A percentile compares a stretch with the other conserved stretches of the same genome.
Conservation (phyloP, 2,113 vertebrate species). For the Ardeotis arabs region DNA sequence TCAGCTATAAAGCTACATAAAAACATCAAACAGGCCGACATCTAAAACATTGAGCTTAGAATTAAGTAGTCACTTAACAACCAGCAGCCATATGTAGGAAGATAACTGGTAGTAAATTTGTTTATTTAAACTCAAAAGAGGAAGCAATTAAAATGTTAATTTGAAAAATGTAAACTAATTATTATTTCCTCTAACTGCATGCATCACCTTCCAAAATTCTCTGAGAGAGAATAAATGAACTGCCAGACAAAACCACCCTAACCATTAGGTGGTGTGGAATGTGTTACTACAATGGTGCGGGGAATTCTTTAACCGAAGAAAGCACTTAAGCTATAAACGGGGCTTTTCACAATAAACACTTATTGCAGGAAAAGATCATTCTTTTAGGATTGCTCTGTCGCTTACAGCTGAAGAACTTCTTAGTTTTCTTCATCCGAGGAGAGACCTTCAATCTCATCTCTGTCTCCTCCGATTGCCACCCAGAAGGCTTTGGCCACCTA, state of each 20-base stretch:
- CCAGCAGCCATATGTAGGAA: neutral
- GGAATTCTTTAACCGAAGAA: neutral
- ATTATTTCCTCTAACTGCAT: neutral
- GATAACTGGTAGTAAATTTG: neutral
- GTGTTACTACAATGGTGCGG: neutral
- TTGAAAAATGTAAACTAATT: neutral
- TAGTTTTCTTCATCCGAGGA: slow-evolving; percentile 94
- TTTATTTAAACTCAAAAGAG: slow-evolving; percentile 22
- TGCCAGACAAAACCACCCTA: neutral
- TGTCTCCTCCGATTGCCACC: slow-evolving; percentile 97
- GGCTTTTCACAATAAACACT: neutral
- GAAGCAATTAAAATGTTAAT: slow-evolving; percentile 18
- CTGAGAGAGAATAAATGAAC: neutral
- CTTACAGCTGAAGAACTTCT: neutral
- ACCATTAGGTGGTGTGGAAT: neutral
- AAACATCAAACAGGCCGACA: neutral
- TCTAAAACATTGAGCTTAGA: neutral
- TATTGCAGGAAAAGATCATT: neutral
- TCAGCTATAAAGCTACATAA: neutral
- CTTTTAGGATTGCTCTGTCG: neutral
- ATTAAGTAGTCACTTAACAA: neutral
- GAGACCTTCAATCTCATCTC: slow-evolving; percentile 93
- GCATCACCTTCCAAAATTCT: neutral
- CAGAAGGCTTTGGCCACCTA: slow-evolving; percentile 98
- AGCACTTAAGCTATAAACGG: neutral